phyloP scores from a whole-genome alignment of 2,113 vertebrate species.

The Charina bottae region DNA sequence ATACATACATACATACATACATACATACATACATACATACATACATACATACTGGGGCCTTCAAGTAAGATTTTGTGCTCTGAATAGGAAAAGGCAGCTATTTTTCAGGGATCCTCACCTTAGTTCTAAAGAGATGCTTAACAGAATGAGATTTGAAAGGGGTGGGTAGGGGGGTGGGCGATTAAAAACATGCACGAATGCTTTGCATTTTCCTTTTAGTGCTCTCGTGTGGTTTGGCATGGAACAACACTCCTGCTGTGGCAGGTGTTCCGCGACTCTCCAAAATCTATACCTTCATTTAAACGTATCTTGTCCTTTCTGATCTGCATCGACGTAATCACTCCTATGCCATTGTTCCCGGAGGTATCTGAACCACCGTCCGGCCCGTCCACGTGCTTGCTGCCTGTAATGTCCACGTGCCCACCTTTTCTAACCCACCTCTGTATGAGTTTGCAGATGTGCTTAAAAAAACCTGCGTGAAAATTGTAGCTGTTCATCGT shows the following conservation, averaged over 20 bases:
- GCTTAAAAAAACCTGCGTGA: background rate
- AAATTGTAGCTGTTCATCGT: no score
- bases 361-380: background rate
- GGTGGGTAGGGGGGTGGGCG: background rate
- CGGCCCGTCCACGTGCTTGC: no score
- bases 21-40: no score
- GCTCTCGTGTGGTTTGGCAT: background rate
- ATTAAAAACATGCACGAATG: background rate
- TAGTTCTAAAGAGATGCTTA: background rate
- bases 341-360: background rate
- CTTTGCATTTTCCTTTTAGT: background rate
- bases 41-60: background rate
- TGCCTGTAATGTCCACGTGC: background rate
- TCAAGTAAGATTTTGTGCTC: background rate
- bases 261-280: background rate
- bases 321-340: background rate
- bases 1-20: no score
- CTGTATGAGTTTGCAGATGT: background rate
- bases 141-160: background rate
- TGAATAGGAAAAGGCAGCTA: background rate
- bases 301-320: background rate
- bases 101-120: background rate
- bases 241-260: background rate
- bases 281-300: background rate
- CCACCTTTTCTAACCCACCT: no score